Evolutionary conservation across 92 coral and sea anemone species (phyloP).

Genomic region (Epizoanthus fatuus): DNA sequence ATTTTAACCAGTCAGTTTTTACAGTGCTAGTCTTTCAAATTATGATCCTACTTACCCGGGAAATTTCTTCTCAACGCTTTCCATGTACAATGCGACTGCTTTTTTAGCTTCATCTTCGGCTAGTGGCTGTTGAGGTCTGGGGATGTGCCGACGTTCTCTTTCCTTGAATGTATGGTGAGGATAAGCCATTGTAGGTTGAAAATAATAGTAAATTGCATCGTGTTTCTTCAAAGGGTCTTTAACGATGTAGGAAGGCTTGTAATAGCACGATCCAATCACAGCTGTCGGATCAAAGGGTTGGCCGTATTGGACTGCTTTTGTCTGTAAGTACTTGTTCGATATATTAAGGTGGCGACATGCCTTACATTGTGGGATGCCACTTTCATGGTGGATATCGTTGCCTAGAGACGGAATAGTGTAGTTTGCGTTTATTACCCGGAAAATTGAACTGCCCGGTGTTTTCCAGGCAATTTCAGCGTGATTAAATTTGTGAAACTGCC

Average conservation of each 20-base stretch:
- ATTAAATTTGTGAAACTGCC: not conserved
- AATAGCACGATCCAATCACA: not conserved
- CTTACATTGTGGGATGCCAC: not conserved
- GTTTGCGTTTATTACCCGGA: constrained; percentile 3
- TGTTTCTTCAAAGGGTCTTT: not conserved
- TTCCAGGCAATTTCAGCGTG: constrained; percentile 18
- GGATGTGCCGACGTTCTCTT: not conserved
- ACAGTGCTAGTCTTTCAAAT: too few relatives aligned
- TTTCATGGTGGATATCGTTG: not conserved
- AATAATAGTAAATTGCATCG: not conserved
- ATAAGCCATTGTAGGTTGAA: constrained; percentile 8
- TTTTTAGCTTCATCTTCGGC: constrained; percentile 60
- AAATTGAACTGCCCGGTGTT: constrained; percentile 16
- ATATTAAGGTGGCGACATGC: constrained; percentile 4
- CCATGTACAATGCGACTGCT: constrained; percentile 65
- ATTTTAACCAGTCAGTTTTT: too few relatives aligned
- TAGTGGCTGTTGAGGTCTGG: constrained; percentile 60
- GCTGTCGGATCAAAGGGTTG: not conserved
- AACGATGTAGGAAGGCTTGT: constrained; percentile 14
- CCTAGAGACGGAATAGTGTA: not conserved
- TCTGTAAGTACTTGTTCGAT: constrained; percentile 6
- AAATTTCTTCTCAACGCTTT: constrained; percentile 49
- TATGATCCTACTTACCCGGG: constrained; percentile 71
- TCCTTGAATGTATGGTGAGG: constrained; percentile 23
- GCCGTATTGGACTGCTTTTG: not conserved